Evolutionary conservation across 1,140 invertebrate genomes (phyloP), one percentile per base, ranked within the genome.

Genomic region (Drosophila hydei): DNA sequence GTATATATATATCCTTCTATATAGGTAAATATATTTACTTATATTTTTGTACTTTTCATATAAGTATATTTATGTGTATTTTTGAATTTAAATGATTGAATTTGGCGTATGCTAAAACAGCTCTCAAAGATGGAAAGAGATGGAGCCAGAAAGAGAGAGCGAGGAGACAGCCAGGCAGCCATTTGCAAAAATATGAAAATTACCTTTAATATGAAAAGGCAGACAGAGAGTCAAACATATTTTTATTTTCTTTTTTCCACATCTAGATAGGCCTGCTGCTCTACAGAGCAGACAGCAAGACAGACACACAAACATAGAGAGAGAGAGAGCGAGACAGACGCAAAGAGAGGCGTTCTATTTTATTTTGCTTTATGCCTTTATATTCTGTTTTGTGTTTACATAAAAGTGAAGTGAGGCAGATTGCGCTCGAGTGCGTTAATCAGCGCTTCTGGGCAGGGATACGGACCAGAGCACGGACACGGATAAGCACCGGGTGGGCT

Each of bases 321-420:
- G 16, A 50, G 27, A 75, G 36, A 54, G 30, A 5, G 65, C 59
- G 23, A 65, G 56, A 71, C 40, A 43, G 54, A 62, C 23, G 16
- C 52, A 59, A 45, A 77, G 63, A 38, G 30, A 75, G 45, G 61
- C 77, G 48, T 64, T 87, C 81, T 88, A 85, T 77, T 87, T 85
- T 88, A 87, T 84, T 84, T 83, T 84, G 55, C 61, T 63, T 72
- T 55, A 74, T 84, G 79, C 79, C 79, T 84, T 84, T 84, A 84
- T 84, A 84, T 88, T 88, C 83, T 85, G 83, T 88, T 87, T 88
- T 85, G 81, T 87, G 81, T 88, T 85, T 85, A 87, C 83, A 85
- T 77, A 87, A 85, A 88, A 87, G 83, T 85, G 81, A 85, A 87
- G 83, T 80, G 83, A 83, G 81, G 71, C 81, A 87, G 83, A 88